These are phyloP conservation scores for Hemaris fuciformis DNA, from an alignment of 2,888 invertebrate species.

Conservation along the genomic window DNA sequence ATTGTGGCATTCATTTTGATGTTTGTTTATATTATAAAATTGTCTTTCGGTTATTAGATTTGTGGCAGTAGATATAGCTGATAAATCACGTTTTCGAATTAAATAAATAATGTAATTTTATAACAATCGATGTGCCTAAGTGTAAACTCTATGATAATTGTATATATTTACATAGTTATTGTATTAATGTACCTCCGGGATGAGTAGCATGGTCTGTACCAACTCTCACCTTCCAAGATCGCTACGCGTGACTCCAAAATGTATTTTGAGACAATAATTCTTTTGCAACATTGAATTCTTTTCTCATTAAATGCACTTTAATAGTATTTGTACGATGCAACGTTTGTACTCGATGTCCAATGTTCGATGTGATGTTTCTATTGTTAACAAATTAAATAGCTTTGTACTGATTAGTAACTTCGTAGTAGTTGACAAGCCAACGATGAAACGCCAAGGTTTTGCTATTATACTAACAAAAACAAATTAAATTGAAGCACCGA, in stretches of 20 bases:
- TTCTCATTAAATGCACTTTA: slow-evolving; percentile 29
- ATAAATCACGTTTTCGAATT: slow-evolving; percentile 74
- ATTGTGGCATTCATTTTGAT: slow-evolving; percentile 34
- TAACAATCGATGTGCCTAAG: slow-evolving; percentile 83
- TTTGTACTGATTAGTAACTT: slow-evolving; percentile 65
- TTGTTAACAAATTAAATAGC: slow-evolving; percentile 34
- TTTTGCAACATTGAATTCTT: slow-evolving; percentile 31
- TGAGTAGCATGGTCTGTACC: slow-evolving; percentile 31
- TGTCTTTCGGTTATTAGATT: slow-evolving; percentile 60
- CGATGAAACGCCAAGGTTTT: not conserved
- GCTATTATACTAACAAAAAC: no score
- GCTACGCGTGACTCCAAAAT: slow-evolving; percentile 41
- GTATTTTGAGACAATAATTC: slow-evolving; percentile 64
- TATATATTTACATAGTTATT: slow-evolving; percentile 56
- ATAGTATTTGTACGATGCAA: slow-evolving; percentile 14
- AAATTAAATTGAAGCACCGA: not conserved
- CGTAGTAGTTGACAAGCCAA: slow-evolving; percentile 39
- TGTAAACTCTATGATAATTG: slow-evolving; percentile 75
- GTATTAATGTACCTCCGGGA: slow-evolving; percentile 51
- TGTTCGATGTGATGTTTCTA: slow-evolving; percentile 17
- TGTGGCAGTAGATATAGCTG: slow-evolving; percentile 65
- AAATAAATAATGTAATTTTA: slow-evolving; percentile 75
- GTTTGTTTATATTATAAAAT: slow-evolving; percentile 48
- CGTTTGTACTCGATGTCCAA: slow-evolving; percentile 16
- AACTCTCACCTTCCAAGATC: slow-evolving; percentile 37